Evolutionary conservation across 30 jellyfish, hydroid and myxozoan species (phyloP), one percentile per base, ranked within the genome.

Genomic region (Phacellophora camtschatica): DNA sequence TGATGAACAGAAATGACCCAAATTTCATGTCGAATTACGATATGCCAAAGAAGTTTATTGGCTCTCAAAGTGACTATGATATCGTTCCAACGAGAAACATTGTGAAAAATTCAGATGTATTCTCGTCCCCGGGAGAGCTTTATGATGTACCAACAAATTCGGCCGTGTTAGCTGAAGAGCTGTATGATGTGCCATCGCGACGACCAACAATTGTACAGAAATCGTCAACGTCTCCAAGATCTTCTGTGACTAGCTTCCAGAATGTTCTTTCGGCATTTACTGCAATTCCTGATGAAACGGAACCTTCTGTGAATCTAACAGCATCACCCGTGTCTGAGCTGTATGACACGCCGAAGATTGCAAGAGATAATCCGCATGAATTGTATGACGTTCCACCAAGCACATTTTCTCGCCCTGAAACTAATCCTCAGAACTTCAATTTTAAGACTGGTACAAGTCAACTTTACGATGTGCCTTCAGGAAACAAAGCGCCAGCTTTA

Each of bases 161-260:
- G 15, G 71, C 45, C 19, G 35, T 20, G 49, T 16, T 55, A 3
- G 24, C 69, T 11, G 83, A 65, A 0, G 77, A 35, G 30, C 49
- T 80, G 33, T 80, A 80, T 35, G 91, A 80, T 66, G 68, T 80
- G 16, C 91, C 91, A 0, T 27, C 61, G 3, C 91, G 91, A 15
- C 35, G 69, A 46, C 85, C 85, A 23, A 43, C 76, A 15, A 80
- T 80, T 27, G 82, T 58, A 19, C 72, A 71, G 22, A 64, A 56
- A 36, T 19, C 69, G 22, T 23, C 84, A 2, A 36, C 66, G 1
- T 19, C 70, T 2, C 84, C 77, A 23, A 80, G 37, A 5, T 31
- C 84, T 22, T 67, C 84, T 3, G 41, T 19, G 39, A 66, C 91
- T 15, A 63, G 66, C 51, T 80, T 80, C 56, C 91, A 80, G 31